These are phyloP conservation scores for Escarpia spicata DNA, from an alignment of 2,888 invertebrate genomes.

Conservation along the genomic window DNA sequence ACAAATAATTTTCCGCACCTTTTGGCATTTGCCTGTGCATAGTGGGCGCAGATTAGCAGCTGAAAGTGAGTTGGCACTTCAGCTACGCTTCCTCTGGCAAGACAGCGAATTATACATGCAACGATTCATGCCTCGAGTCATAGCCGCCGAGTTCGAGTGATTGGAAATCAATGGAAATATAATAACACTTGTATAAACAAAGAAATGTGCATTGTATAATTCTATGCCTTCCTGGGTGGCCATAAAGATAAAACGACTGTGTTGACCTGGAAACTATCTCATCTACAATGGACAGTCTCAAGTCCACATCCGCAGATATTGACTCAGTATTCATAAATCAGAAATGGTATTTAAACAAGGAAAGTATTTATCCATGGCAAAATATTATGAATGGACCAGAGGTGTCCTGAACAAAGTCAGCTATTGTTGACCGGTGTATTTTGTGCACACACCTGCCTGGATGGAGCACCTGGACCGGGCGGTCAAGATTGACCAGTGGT, in stretches of 20 bases:
- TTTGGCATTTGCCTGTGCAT: not conserved
- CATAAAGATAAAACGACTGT: not conserved
- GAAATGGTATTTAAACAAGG: conserved; percentile 16
- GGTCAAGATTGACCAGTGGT: not conserved
- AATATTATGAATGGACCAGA: not conserved
- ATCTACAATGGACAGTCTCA: not conserved
- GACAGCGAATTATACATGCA: not conserved
- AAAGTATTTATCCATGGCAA: not conserved
- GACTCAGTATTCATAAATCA: not conserved
- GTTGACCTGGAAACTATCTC: conserved; percentile 12
- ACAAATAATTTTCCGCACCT: not conserved
- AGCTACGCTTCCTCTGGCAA: not conserved
- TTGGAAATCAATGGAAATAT: not conserved
- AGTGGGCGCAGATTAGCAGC: not conserved
- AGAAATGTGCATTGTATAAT: not conserved
- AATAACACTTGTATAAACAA: not conserved
- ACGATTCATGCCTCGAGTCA: not conserved
- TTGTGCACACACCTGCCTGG: not conserved
- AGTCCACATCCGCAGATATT: not conserved
- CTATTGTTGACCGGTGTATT: not conserved
- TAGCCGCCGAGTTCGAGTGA: not conserved
- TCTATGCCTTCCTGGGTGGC: not conserved
- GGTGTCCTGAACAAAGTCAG: not conserved
- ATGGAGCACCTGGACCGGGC: no score
- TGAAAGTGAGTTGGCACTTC: not conserved